Evolutionary conservation across 1,140 invertebrate genomes (phyloP).

Genomic region (Bombus superbus): DNA sequence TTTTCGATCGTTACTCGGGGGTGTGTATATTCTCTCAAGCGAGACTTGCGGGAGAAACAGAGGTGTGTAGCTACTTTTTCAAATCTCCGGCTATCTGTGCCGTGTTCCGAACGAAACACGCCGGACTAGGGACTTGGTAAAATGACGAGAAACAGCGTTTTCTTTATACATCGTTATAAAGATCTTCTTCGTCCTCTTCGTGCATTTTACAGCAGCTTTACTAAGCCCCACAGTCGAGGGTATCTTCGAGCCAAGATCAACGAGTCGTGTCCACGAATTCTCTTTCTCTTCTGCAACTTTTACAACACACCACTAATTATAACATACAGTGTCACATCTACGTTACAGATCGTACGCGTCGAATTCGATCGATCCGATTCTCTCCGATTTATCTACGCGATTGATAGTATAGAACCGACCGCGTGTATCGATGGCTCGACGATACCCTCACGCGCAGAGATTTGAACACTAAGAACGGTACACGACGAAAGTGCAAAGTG

Average conservation of each 20-base stretch:
- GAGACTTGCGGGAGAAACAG: conserved; percentile 40
- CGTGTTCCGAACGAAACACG: neutral
- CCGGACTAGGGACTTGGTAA: conserved; percentile 21
- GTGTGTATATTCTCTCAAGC: conserved; percentile 6
- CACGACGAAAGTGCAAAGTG: conserved; percentile 51
- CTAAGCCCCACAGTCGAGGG: conserved; percentile 22
- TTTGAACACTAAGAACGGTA: conserved; percentile 27
- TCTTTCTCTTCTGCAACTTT: conserved; percentile 9
- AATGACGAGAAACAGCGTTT: neutral
- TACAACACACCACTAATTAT: neutral
- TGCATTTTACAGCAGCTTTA: conserved; percentile 18
- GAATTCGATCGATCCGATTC: too few relatives aligned
- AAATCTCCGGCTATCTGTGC: conserved; percentile 23
- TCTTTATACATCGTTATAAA: neutral
- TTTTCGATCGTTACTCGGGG: conserved; percentile 7
- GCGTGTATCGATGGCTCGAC: conserved; percentile 30
- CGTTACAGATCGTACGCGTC: neutral
- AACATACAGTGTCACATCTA: neutral
- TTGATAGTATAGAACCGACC: neutral
- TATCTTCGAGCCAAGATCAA: conserved; percentile 45
- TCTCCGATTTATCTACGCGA: too few relatives aligned
- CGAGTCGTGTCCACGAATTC: conserved; percentile 4
- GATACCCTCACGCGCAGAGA: conserved; percentile 9
- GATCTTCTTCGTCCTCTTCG: conserved; percentile 20
- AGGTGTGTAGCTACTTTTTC: conserved; percentile 29